A percentile compares a stretch with the other conserved stretches of the same genome.
Evolutionary conservation across 2,888 invertebrate species (phyloP).

Genomic region (Idaea straminata): DNA sequence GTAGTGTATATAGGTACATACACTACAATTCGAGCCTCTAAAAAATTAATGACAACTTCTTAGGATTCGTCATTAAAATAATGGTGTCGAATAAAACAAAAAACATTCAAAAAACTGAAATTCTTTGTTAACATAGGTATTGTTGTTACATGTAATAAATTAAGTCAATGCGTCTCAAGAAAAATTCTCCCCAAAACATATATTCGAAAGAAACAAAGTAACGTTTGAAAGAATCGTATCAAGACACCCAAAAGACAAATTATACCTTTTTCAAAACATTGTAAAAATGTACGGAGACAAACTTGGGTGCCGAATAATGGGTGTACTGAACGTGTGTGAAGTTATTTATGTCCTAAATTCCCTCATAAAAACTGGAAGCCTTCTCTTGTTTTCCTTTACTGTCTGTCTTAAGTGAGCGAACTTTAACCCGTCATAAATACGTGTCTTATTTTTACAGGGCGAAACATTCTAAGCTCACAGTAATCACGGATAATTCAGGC

Average conservation of each 20-base stretch:
- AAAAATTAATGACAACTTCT: neutral
- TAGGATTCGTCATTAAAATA: neutral
- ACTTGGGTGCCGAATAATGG: conserved; percentile 68
- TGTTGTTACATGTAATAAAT: conserved; percentile 5
- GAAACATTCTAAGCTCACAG: neutral
- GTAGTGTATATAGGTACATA: no score
- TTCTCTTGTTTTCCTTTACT: conserved; percentile 50
- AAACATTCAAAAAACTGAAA: neutral
- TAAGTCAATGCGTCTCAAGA: conserved; percentile 11
- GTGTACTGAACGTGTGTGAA: conserved; percentile 66
- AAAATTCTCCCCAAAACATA: conserved; percentile 11
- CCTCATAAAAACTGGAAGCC: conserved; percentile 60
- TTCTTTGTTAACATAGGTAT: neutral
- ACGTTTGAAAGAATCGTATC: conserved; percentile 27
- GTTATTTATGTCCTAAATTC: conserved; percentile 72
- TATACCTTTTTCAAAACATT: conserved; percentile 55
- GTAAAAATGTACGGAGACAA: conserved; percentile 62
- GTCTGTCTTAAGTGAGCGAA: neutral
- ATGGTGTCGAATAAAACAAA: neutral
- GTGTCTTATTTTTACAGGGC: neutral
- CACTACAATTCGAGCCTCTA: no score
- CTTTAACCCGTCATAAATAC: neutral
- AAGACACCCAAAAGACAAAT: conserved; percentile 51
- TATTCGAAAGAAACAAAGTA: conserved; percentile 32
- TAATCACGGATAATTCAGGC: neutral